Percentiles rank a stretch among this genome's conserved stretches.
Evolutionary conservation across 2,888 invertebrate genomes (phyloP).

Genomic region (Hyposoter dolosus): DNA sequence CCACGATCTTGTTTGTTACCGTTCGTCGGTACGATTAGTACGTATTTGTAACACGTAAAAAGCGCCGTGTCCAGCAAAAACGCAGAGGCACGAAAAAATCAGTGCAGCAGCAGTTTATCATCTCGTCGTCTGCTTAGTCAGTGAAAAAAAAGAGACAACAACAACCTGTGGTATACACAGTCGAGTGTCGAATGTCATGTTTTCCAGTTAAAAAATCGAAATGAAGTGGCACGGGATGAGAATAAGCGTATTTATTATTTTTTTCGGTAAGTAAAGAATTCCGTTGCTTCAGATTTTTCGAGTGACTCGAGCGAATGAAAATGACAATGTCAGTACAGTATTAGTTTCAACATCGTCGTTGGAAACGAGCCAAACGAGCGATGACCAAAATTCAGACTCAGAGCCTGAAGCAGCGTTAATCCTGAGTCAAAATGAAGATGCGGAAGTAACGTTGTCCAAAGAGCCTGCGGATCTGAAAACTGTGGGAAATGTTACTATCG

Average conservation of each 20-base stretch:
- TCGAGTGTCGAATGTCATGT: background rate
- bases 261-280: slow-evolving; percentile 66
- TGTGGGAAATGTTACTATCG: slow-evolving; percentile 59
- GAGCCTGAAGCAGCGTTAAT: background rate
- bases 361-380: slow-evolving; percentile 11
- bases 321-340: background rate
- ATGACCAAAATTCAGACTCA: background rate
- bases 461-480: background rate
- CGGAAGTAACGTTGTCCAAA: background rate
- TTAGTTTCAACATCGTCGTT: slow-evolving; percentile 12
- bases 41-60: background rate
- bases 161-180: slow-evolving; percentile 2
- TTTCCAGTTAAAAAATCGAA: slow-evolving; percentile 11
- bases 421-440: slow-evolving; percentile 29
- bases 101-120: background rate
- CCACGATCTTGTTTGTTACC: background rate
- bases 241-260: slow-evolving; percentile 66
- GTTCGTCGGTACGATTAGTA: background rate
- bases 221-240: slow-evolving; percentile 30
- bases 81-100: background rate
- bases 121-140: background rate
- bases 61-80: background rate
- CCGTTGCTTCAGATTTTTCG: background rate
- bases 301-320: background rate
- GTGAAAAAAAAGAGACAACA: slow-evolving; percentile 2